Evolutionary conservation across 2,797 vertebrate genomes (phyloP).

Genomic region (Anguilla anguilla): DNA sequence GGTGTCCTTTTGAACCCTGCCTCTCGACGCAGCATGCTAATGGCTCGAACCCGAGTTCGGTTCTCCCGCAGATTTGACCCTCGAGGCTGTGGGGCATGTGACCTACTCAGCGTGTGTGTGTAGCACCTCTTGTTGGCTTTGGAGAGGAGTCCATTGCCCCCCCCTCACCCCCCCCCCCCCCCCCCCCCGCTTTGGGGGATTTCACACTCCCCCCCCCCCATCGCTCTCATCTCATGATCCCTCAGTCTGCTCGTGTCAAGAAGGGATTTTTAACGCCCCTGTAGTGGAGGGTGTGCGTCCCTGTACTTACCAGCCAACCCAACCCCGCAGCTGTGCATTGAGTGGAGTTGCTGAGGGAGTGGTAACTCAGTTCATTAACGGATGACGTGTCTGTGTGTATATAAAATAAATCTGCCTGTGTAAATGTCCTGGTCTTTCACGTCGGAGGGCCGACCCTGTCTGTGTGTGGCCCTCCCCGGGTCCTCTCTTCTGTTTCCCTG

Average conservation of each 20-base stretch:
- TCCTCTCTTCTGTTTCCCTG: not conserved
- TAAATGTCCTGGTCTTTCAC: constrained; percentile 47
- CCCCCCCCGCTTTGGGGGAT: not conserved
- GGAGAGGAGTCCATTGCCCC: not conserved
- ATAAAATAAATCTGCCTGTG: constrained; percentile 35
- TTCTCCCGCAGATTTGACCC: not conserved
- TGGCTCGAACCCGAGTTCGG: not conserved
- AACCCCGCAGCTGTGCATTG: not conserved
- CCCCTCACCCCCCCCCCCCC: not conserved
- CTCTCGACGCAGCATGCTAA: not conserved
- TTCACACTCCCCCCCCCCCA: not conserved
- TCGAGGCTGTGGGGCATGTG: not conserved
- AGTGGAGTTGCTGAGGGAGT: not conserved
- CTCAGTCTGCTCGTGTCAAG: not conserved
- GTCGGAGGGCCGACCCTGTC: constrained; percentile 66
- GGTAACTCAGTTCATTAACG: constrained; percentile 26
- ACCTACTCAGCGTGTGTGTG: not conserved
- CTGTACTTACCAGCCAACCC: not conserved
- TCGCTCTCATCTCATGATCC: not conserved
- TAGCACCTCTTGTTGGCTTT: not conserved
- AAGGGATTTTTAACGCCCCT: not conserved
- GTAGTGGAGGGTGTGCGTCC: not conserved
- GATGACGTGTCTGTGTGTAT: constrained; percentile 18
- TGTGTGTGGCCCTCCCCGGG: constrained; percentile 25
- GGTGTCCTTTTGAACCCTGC: not conserved